These are phyloP conservation scores for Agriotes lineatus DNA, from an alignment of 2,888 invertebrate genomes.

Conservation along the genomic window DNA sequence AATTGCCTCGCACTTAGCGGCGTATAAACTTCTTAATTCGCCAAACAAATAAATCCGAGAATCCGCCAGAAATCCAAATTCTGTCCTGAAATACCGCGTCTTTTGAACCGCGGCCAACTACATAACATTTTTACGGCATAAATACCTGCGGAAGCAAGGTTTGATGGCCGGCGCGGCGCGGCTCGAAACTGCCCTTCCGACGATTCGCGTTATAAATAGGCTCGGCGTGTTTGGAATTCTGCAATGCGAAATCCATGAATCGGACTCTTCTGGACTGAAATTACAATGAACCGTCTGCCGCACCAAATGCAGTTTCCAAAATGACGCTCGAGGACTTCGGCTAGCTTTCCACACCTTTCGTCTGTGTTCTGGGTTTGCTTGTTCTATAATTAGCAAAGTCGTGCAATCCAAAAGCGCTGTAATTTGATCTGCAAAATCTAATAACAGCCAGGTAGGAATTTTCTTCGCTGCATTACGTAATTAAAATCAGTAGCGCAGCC, in stretches of 20 bases:
- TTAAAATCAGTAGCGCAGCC: too few relatives aligned
- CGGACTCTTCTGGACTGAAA: slow-evolving; percentile 8
- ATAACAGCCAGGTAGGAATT: too few relatives aligned
- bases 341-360: too few relatives aligned
- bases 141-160: slow-evolving; percentile 45
- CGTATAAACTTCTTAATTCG: slow-evolving; percentile 13
- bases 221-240: slow-evolving; percentile 29
- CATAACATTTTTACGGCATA: slow-evolving; percentile 42
- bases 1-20: neutral
- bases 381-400: too few relatives aligned
- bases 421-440: too few relatives aligned
- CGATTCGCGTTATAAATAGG: slow-evolving; percentile 31
- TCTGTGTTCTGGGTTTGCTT: too few relatives aligned
- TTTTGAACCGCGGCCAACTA: slow-evolving; percentile 44
- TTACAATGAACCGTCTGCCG: too few relatives aligned
- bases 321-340: too few relatives aligned
- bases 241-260: slow-evolving; percentile 22
- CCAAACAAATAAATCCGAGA: slow-evolving; percentile 27
- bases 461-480: too few relatives aligned
- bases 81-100: slow-evolving; percentile 36
- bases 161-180: slow-evolving; percentile 23
- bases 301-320: too few relatives aligned
- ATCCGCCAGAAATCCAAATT: slow-evolving; percentile 39
- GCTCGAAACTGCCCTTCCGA: slow-evolving; percentile 33
- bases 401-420: too few relatives aligned